These are phyloP conservation scores for Cecidostiba fungosa DNA, from an alignment of 2,888 invertebrate species.

Conservation along the genomic window DNA sequence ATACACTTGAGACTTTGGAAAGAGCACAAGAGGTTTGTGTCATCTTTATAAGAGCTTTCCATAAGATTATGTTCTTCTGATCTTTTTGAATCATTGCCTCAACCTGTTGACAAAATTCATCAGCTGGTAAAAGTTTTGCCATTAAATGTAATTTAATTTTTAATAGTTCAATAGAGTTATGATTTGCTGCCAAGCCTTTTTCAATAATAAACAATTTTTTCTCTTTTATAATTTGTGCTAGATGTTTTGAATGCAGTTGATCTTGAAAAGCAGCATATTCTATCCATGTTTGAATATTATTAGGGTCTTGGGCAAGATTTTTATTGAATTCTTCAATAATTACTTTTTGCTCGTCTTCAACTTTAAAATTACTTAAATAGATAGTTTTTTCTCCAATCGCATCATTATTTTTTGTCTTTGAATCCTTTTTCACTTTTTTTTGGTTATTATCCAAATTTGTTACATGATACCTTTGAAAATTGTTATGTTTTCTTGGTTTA, in stretches of 20 bases:
- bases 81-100: conserved; percentile 81
- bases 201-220: conserved; percentile 85
- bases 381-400: conserved; percentile 62
- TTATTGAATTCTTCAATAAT: conserved; percentile 82
- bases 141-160: conserved; percentile 81
- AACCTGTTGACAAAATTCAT: conserved; percentile 82
- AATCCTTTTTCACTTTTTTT: conserved; percentile 73
- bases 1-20: conserved; percentile 83
- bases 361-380: conserved; percentile 71
- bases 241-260: conserved; percentile 80
- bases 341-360: conserved; percentile 80
- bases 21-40: conserved; percentile 84
- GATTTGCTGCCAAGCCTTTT: conserved; percentile 83
- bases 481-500: conserved; percentile 65
- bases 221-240: conserved; percentile 76
- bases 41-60: conserved; percentile 82
- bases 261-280: conserved; percentile 84
- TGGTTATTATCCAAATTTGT: conserved; percentile 67
- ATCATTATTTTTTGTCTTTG: conserved; percentile 41
- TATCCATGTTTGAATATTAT: conserved; percentile 83
- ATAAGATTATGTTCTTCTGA: conserved; percentile 78
- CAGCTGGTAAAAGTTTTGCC: conserved; percentile 82
- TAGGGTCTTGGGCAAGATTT: conserved; percentile 81
- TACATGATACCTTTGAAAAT: conserved; percentile 69
- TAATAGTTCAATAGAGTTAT: conserved; percentile 81